Evolutionary conservation across 2,888 invertebrate species (phyloP), one percentile per base, ranked within the genome.

Genomic region (Microctonus brassicae): DNA sequence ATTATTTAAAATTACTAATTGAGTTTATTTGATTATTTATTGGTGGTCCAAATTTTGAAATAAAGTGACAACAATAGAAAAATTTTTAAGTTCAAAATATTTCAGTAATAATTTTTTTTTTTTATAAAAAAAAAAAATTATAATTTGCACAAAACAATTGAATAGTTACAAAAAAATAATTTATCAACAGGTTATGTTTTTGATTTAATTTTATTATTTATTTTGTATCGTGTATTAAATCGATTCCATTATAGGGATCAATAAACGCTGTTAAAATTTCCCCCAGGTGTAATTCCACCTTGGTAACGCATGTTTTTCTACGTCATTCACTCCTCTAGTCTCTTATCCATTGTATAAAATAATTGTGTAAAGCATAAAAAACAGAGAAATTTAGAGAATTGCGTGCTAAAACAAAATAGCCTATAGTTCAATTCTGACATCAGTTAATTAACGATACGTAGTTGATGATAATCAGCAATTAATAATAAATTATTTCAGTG

Each of bases 201-300:
- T 47, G 9, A 20, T 47, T 42, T 17, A 62, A 62, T 42, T 26
- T 52, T 26, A 17, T 29, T 20, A 33, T 17, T 17, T 7, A 33
- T 4, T 65, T 26, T n/a, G 42, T 34, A 20, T 36, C 36, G 36
- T 53, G 7, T 47, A 17, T 47, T 47, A 17, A 47, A 47, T 47
- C 47, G 47, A 47, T 47, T 57, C n/a, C n/a, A 42, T 64, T 69
- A 62, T 34, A 52, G 20, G 34, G 74, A 78, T 78, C 77, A 69
- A 77, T 76, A 75, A 62, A 65, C 72, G 62, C 53, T 73, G 76
- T 75, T 74, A n/a, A 74, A 72, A 70, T 69, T 71, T 74, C 72
- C 17, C 66, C 69, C 75, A 75, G 76, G 77, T 77, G 73, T 47
- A 65, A 71, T 73, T 70, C 72, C 75, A 77, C 77, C 77, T 75